phyloP scores from a whole-genome alignment of 2,888 invertebrate species.

The Parnassius smintheus region DNA sequence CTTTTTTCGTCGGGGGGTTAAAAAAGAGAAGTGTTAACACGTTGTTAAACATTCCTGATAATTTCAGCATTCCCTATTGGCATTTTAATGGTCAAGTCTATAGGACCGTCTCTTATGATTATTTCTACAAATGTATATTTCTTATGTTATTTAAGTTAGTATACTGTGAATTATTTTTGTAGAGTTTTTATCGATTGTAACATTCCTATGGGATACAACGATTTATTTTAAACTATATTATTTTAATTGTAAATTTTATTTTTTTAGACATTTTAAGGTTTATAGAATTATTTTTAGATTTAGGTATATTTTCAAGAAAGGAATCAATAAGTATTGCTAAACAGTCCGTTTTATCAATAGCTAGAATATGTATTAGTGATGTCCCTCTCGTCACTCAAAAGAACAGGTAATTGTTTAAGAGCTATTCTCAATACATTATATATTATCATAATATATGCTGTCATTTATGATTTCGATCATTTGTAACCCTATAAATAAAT shows the following conservation, averaged over 20 bases:
- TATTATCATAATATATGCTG: conserved; percentile 50
- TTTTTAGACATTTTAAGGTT: conserved; percentile 52
- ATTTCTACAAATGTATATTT: conserved; percentile 53
- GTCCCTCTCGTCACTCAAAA: conserved; percentile 19
- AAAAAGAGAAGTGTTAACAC: not conserved
- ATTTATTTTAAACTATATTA: conserved; percentile 62
- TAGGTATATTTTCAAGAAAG: conserved; percentile 34
- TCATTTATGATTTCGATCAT: conserved; percentile 53
- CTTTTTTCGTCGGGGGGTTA: no score
- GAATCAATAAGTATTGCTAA: conserved; percentile 32
- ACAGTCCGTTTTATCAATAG: conserved; percentile 31
- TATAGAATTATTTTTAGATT: conserved; percentile 39
- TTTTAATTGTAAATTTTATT: conserved; percentile 71
- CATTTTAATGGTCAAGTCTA: conserved; percentile 45
- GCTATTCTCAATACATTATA: conserved; percentile 39
- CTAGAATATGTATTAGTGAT: conserved; percentile 17
- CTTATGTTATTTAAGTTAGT: conserved; percentile 52
- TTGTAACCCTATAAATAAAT: conserved; percentile 71
- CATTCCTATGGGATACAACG: conserved; percentile 70
- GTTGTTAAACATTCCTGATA: conserved; percentile 18
- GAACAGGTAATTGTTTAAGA: conserved; percentile 35
- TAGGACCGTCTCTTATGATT: conserved; percentile 34
- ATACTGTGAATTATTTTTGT: conserved; percentile 64
- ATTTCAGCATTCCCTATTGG: conserved; percentile 50
- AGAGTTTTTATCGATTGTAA: conserved; percentile 52